Evolutionary conservation across 2,113 vertebrate genomes (phyloP).

Genomic region (Sardina pilchardus): DNA sequence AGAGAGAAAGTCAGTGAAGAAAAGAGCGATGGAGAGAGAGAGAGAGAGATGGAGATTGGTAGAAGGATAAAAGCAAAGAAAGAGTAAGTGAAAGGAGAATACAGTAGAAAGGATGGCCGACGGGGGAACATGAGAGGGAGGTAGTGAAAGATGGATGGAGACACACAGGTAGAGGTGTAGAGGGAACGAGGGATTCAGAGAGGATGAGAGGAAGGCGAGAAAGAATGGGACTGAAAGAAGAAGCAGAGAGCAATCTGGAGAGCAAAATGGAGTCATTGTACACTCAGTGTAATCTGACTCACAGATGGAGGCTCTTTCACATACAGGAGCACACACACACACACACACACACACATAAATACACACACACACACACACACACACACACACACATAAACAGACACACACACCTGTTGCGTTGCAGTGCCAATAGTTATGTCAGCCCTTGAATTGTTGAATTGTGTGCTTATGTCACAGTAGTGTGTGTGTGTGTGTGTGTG

Average conservation of each 20-base stretch:
- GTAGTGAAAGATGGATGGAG: not conserved
- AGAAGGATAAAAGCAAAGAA: not conserved
- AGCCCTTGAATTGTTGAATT: not conserved
- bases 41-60: not conserved
- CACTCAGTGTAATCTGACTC: conserved; percentile 43
- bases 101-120: not conserved
- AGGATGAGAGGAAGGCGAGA: not conserved
- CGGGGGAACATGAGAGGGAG: not conserved
- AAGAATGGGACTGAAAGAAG: not conserved
- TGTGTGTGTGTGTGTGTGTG: conserved; percentile 8
- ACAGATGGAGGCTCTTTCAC: conserved; percentile 23
- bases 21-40: not conserved
- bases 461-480: not conserved
- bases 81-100: not conserved
- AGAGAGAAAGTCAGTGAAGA: not conserved
- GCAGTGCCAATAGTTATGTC: conserved; percentile 1
- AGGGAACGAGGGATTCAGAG: not conserved
- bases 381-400: not conserved
- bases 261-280: conserved; percentile 37
- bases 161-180: not conserved
- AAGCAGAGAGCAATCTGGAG: conserved; percentile 34
- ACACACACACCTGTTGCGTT: not conserved
- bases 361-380: not conserved
- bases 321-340: not conserved
- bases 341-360: not conserved